Evolutionary conservation across 2,797 vertebrate genomes (phyloP).

Genomic region (Mastacembelus armatus): DNA sequence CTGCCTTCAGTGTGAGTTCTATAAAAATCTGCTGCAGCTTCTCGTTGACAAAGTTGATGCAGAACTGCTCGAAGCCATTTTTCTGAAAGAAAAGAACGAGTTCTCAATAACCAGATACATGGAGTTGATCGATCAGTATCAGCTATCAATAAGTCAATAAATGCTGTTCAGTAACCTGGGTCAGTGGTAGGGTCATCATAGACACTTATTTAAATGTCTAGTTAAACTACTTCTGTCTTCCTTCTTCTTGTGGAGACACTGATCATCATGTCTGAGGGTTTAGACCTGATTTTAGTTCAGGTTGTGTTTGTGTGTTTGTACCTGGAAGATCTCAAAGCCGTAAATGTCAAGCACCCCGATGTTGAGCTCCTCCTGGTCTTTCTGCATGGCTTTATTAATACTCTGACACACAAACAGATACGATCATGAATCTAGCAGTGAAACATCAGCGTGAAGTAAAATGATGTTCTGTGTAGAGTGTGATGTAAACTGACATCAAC

Average conservation of each 20-base stretch:
- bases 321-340: conserved; percentile 91
- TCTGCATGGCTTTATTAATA: conserved; percentile 88
- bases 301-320: conserved; percentile 57
- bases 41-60: conserved; percentile 91
- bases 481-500: conserved; percentile 80
- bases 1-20: conserved; percentile 88
- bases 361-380: conserved; percentile 85
- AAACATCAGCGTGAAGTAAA: too few species aligned
- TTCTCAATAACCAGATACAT: not conserved
- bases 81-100: conserved; percentile 50
- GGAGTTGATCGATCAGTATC: not conserved
- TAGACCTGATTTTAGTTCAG: too few species aligned
- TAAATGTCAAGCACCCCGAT: conserved; percentile 90
- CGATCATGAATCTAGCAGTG: too few species aligned
- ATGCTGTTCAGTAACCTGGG: too few species aligned
- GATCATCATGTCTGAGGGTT: too few species aligned
- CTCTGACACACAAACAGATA: conserved; percentile 67
- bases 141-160: too few species aligned
- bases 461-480: not conserved
- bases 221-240: too few species aligned
- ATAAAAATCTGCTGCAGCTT: conserved; percentile 91
- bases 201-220: too few species aligned
- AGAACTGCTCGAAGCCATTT: conserved; percentile 90
- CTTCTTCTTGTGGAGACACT: too few species aligned
- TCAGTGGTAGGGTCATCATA: too few species aligned